Evolutionary conservation across 2,113 vertebrate genomes (phyloP), one percentile per base, ranked within the genome.

Genomic region (Zapornia atra): DNA sequence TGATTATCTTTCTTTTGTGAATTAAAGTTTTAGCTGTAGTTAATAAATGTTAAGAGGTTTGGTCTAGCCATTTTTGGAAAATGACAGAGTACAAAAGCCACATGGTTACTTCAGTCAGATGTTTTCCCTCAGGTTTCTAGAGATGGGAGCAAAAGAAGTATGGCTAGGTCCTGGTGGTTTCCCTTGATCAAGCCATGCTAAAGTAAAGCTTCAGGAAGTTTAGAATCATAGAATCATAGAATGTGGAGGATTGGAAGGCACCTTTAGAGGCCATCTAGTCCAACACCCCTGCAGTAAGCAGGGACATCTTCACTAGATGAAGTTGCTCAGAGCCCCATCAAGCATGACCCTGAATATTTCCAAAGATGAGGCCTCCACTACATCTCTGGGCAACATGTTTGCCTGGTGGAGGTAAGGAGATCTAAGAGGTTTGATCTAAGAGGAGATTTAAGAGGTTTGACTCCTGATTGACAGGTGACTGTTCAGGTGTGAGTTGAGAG

Each of bases 41-140:
- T 85, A 50, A 40, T n/a, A 36, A 17, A 65, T 2, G 5, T 38
- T 33, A 57, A 75, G 54, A 76, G 12, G 16, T 70, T 84, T 17
- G 7, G 20, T 86, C 34, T 69, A 50, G 56, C 24, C 1, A 1
- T 26, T 86, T 93, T 46, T 66, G 36, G n/a, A 40, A 93, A 93
- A 73, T 42, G 21, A 21, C 25, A 83, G 65, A 36, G 46, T 22
- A 48, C 51, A 64, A 83, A 88, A 72, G 29, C 46, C 34, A 38
- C 1, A 1, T 53, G 22, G 38, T 88, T 88, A 38, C 53, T 81
- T 92, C 86, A 90, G 70, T 79, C 29, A 66, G 17, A 24, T 63
- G 42, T 82, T 94, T 94, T 87, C 53, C 86, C 86, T 92, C 48
- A 66, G 76, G 25, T 88, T 90, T 83, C 80, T 86, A 66, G 80